Percentiles rank a stretch among this genome's conserved stretches.
These are phyloP conservation scores for Cheilosia soror DNA, from an alignment of 2,888 invertebrate genomes.

Conservation along the genomic window DNA sequence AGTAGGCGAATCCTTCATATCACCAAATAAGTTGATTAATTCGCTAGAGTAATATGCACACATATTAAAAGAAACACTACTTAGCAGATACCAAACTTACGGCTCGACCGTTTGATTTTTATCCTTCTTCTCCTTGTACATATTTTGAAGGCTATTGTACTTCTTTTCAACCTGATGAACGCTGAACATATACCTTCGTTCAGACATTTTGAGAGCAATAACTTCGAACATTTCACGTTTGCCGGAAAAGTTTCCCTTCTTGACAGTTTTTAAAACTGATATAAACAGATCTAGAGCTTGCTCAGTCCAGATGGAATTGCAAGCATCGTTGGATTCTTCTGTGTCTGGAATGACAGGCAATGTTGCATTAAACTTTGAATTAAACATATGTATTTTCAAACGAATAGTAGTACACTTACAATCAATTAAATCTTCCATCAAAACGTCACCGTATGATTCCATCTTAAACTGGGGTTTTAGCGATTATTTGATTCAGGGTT, in stretches of 20 bases:
- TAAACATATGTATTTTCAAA: background rate
- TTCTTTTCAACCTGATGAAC: slow-evolving; percentile 44
- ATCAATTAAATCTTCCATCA: slow-evolving; percentile 62
- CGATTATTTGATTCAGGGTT: background rate
- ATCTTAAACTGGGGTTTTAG: background rate
- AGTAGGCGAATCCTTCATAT: background rate
- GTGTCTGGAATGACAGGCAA: background rate
- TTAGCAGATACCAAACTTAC: slow-evolving; percentile 17
- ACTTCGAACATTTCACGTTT: slow-evolving; percentile 51
- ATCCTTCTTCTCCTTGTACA: slow-evolving; percentile 51
- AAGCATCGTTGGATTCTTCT: slow-evolving; percentile 19
- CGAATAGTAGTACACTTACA: slow-evolving; percentile 41
- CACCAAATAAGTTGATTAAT: slow-evolving; percentile 50
- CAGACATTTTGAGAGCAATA: slow-evolving; percentile 43
- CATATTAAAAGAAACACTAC: background rate
- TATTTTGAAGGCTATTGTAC: slow-evolving; percentile 57
- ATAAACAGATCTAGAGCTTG: slow-evolving; percentile 66
- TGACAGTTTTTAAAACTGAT: slow-evolving; percentile 54
- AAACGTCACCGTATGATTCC: slow-evolving; percentile 37
- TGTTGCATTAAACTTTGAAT: background rate
- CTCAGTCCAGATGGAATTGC: slow-evolving; percentile 59
- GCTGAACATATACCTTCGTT: slow-evolving; percentile 33
- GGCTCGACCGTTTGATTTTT: slow-evolving; percentile 51
- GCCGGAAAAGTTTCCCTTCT: slow-evolving; percentile 7
- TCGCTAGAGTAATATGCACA: slow-evolving; percentile 25